Percentiles rank a stretch among this genome's conserved stretches.
Evolutionary conservation across 2,888 invertebrate genomes (phyloP).

Genomic region (Ormia ochracea): DNA sequence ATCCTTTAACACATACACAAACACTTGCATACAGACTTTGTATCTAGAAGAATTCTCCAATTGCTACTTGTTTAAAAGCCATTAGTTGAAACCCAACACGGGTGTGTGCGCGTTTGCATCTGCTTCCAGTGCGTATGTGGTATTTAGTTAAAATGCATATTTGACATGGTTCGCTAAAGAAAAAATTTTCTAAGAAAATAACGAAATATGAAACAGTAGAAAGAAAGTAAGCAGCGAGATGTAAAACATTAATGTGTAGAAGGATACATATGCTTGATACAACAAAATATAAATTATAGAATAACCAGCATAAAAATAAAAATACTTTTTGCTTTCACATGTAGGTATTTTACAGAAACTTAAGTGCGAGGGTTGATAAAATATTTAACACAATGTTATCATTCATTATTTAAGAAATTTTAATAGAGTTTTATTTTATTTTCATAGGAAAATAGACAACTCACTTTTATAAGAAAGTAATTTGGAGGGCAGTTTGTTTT

Average conservation of each 20-base stretch:
- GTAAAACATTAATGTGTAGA: conserved; percentile 19
- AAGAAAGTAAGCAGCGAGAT: conserved; percentile 8
- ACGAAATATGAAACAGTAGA: not conserved
- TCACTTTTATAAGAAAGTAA: too few relatives aligned
- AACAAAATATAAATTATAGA: too few relatives aligned
- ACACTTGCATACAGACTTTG: not conserved
- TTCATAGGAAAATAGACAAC: too few relatives aligned
- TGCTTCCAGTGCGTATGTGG: not conserved
- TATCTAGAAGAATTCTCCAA: conserved; percentile 14
- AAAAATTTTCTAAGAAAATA: not conserved
- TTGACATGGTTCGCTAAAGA: conserved; percentile 43
- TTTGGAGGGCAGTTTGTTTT: too few relatives aligned
- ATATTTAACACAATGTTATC: too few relatives aligned
- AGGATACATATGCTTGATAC: conserved; percentile 7
- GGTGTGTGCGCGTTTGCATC: not conserved
- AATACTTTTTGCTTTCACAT: too few relatives aligned
- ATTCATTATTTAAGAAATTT: too few relatives aligned
- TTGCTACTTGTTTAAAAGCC: conserved; percentile 18
- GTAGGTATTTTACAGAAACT: too few relatives aligned
- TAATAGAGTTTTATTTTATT: too few relatives aligned
- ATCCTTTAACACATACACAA: not conserved
- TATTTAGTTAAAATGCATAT: conserved; percentile 45
- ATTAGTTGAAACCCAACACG: conserved; percentile 30
- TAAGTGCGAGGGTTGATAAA: too few relatives aligned
- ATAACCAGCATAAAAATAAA: too few relatives aligned